Base-by-base conservation (phyloP, 2,113 vertebrate species). In the Nibea albiflora region DNA sequence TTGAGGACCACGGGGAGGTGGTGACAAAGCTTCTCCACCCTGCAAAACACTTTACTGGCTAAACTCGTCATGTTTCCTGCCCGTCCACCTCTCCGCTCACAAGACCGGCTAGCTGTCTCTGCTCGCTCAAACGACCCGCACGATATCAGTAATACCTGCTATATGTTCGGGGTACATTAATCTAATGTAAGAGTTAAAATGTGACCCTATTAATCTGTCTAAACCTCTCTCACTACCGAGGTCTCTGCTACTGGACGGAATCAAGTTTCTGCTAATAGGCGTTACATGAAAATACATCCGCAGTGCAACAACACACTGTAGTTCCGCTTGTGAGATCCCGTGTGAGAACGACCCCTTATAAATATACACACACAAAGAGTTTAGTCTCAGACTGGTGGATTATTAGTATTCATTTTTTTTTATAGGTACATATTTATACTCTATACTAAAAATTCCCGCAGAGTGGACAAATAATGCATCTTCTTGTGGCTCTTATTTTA, bases 1-100 rank as follows among this genome's bases (percentile, higher is more conserved):
- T 96, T 96, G 64, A 96, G 91, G 20, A 93, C 15, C 22, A 96
- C 88, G 2, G 95, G 95, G 47, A 96, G 78, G 52, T 90, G 81
- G 1, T 57, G 85, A 42, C 93, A 92, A 19, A 90, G 11, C 11
- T 42, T 88, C 74, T 95, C 95, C 0, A 88, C 58, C 44, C 85
- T 85, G 76, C 76, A 86, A 68, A 92, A 94, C 17, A 92, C 28
- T 31, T 82, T 89, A 54, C 75, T 81, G 46, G 86, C 86, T 1
- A 95, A 89, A 53, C 91, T 90, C 11, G 92, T 86, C 94, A 95
- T 95, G 62, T 46, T 89, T 78, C n/a, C 78, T 39, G 11, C 19
- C 11, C 17, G 14, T 39, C 7, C 49, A 11, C 17, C 66, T 54
- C 10, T 26, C 10, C 22, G 26, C 60, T 77, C 12, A 68, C 14